Evolutionary conservation across 2,113 vertebrate species (phyloP).

Genomic region (Fulmarus glacialis): DNA sequence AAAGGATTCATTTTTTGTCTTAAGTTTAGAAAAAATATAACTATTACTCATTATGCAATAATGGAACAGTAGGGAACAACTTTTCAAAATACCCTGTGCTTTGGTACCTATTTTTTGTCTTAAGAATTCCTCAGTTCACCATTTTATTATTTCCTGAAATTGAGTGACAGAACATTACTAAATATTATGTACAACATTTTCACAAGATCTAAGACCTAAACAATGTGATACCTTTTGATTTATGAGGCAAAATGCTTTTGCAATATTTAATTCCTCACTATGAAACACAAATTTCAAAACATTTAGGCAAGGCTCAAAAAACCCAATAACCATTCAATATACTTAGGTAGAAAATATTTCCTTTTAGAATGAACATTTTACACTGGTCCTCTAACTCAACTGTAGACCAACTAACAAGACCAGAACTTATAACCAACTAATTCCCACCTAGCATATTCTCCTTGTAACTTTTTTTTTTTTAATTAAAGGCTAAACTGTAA

Average conservation of each 20-base stretch:
- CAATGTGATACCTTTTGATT: not conserved
- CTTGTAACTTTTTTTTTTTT: not conserved
- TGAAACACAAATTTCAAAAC: not conserved
- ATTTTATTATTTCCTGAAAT: not conserved
- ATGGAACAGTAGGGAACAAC: not conserved
- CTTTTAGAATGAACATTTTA: not conserved
- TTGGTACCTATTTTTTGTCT: not conserved
- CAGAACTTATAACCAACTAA: not conserved
- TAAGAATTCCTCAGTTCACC: not conserved
- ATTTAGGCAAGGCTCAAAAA: not conserved
- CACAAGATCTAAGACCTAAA: not conserved
- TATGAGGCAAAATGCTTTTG: not conserved
- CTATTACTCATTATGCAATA: not conserved
- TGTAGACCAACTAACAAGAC: not conserved
- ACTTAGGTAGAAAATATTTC: not conserved
- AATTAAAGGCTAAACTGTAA: not conserved
- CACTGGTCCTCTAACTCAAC: not conserved
- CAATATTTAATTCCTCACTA: not conserved
- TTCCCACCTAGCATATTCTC: not conserved
- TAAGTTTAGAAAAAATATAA: not conserved
- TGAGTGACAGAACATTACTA: not conserved
- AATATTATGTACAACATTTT: not conserved
- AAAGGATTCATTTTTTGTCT: not conserved
- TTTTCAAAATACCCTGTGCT: not conserved
- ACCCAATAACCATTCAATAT: not conserved